A percentile compares a stretch with the other conserved stretches of the same genome.
Evolutionary conservation across 2,113 vertebrate species (phyloP).

Genomic region (Aythya baeri): DNA sequence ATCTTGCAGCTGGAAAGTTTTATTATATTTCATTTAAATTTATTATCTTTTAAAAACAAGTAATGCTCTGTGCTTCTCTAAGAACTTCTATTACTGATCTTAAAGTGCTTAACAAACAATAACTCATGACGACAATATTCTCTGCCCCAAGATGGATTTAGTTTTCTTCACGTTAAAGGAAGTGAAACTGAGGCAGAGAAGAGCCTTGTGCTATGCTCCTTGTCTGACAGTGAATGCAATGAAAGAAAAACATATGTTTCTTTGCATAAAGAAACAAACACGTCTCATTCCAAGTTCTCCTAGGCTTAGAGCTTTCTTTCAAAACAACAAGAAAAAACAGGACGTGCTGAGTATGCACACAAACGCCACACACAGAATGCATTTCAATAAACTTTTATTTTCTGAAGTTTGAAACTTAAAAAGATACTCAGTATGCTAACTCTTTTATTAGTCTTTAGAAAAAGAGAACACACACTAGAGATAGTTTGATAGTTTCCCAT

Average conservation of each 20-base stretch:
- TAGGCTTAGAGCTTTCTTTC: background rate
- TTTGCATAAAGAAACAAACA: background rate
- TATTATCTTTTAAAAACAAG: background rate
- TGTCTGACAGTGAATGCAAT: background rate
- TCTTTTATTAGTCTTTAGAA: background rate
- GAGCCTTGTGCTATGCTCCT: background rate
- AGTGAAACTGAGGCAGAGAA: background rate
- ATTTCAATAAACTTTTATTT: slow-evolving; percentile 15
- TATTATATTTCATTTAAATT: background rate
- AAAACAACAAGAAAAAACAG: background rate
- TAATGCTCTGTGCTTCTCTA: background rate
- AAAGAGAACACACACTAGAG: background rate
- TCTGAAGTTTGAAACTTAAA: slow-evolving; percentile 29
- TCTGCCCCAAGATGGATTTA: background rate
- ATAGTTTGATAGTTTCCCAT: slow-evolving; percentile 44
- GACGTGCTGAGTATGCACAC: background rate
- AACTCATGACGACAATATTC: background rate
- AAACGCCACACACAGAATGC: background rate
- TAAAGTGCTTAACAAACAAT: background rate
- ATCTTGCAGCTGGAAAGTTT: background rate
- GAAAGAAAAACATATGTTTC: no score
- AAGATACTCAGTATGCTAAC: background rate
- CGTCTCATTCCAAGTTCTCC: background rate
- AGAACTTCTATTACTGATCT: background rate
- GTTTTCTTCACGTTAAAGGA: background rate